Conservation (phyloP, 2,113 vertebrate genomes). For the Ammodytes marinus region DNA sequence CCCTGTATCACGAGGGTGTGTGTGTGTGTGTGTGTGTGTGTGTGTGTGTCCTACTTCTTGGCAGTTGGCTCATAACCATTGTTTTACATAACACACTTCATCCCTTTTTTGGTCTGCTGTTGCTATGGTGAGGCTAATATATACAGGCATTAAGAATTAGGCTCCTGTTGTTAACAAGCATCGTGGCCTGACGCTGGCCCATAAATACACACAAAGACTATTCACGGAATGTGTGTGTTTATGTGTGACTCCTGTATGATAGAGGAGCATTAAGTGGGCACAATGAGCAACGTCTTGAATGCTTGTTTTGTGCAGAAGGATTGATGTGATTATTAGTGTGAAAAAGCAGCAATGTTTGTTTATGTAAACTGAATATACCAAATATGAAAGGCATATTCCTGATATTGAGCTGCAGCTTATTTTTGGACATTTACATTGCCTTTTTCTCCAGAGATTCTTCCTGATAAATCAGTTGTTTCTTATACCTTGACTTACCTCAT, state of each 20-base stretch:
- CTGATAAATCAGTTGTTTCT: not conserved
- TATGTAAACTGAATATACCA: not conserved
- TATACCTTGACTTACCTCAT: not conserved
- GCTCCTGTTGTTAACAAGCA: slow-evolving; percentile 67
- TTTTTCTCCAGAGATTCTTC: not conserved
- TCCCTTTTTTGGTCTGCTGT: slow-evolving; percentile 80
- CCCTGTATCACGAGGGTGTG: slow-evolving; percentile 55
- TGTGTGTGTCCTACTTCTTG: slow-evolving; percentile 69
- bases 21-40: slow-evolving; percentile 51
- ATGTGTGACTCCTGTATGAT: not conserved
- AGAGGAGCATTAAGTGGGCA: not conserved
- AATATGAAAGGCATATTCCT: not conserved
- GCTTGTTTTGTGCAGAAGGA: slow-evolving; percentile 18
- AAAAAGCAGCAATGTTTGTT: slow-evolving; percentile 30
- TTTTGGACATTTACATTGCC: not conserved
- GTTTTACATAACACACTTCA: slow-evolving; percentile 82
- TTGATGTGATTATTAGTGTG: slow-evolving; percentile 34
- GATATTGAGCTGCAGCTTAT: not conserved
- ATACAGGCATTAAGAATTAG: slow-evolving; percentile 77
- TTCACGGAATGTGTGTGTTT: not conserved
- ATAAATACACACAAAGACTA: slow-evolving; percentile 30
- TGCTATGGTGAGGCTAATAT: slow-evolving; percentile 84
- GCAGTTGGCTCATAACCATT: slow-evolving; percentile 73
- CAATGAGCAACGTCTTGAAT: not conserved
- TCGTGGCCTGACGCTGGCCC: slow-evolving; percentile 33